Evolutionary conservation across 2,113 vertebrate species (phyloP).

Genomic region (Coreoperca whiteheadi): DNA sequence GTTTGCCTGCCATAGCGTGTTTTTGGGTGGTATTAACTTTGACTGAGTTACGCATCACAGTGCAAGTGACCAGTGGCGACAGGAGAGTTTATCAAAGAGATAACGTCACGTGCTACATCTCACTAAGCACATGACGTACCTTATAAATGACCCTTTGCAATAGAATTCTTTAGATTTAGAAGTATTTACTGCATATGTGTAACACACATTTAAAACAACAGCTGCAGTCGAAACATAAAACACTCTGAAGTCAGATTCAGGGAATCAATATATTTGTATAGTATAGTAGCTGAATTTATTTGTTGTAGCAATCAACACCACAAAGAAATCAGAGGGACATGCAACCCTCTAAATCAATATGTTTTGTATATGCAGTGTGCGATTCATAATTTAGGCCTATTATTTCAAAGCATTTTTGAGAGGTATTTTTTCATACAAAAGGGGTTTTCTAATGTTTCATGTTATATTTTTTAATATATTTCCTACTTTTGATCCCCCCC

Average conservation of each 20-base stretch:
- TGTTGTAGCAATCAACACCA: neutral
- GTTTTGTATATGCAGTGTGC: conserved; percentile 6
- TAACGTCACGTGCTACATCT: neutral
- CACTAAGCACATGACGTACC: neutral
- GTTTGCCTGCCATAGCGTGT: neutral
- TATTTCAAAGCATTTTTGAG: conserved; percentile 12
- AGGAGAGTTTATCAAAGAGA: conserved; percentile 5
- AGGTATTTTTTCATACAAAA: neutral
- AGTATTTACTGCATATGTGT: neutral
- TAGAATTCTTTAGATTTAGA: neutral
- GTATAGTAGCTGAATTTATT: neutral
- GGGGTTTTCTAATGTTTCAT: conserved; percentile 26
- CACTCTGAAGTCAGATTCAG: neutral
- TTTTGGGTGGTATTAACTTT: neutral
- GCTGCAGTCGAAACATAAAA: neutral
- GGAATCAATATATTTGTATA: conserved; percentile 5
- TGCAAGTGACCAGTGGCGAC: conserved; percentile 10
- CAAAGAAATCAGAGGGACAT: neutral
- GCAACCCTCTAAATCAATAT: neutral
- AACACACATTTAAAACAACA: neutral
- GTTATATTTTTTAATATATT: neutral
- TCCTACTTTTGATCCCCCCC: neutral
- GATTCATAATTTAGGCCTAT: neutral
- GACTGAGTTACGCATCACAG: neutral
- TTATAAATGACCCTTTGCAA: conserved; percentile 2